A percentile compares a stretch with the other conserved stretches of the same genome.
Conservation (phyloP, 2,797 vertebrate genomes). For the Myotis daubentonii region DNA sequence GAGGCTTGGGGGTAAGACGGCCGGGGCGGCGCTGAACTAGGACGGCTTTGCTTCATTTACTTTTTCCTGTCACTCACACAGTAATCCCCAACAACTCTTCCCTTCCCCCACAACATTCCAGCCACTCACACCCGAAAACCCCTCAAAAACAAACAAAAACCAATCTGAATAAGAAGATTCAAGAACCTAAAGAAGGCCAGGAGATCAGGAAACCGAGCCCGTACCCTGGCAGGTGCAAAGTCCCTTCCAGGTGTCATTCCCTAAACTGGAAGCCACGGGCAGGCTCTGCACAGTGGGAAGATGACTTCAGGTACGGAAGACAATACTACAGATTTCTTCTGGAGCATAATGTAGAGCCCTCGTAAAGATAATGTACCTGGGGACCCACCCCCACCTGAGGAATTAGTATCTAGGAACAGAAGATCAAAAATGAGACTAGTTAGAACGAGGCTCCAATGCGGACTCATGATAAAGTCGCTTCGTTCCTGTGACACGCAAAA, state of each 20-base stretch:
- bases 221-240: neutral
- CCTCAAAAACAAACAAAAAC: neutral
- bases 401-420: neutral
- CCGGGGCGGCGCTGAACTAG: rapidly evolving
- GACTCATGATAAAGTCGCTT: neutral
- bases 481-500: neutral
- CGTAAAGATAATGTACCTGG: neutral
- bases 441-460: neutral
- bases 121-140: neutral
- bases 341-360: neutral
- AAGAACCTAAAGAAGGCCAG: neutral
- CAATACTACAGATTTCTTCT: neutral
- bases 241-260: neutral
- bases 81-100: neutral
- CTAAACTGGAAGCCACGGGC: neutral
- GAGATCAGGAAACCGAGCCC: neutral
- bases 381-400: neutral
- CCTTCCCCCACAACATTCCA: neutral
- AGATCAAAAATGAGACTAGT: neutral
- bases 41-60: neutral
- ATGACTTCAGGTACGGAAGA: neutral
- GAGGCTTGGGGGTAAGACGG: neutral
- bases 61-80: neutral
- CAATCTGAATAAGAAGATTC: neutral
- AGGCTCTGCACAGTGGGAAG: neutral